Evolutionary conservation across 2,797 vertebrate species (phyloP).

Genomic region (Leptatherina wallacei): DNA sequence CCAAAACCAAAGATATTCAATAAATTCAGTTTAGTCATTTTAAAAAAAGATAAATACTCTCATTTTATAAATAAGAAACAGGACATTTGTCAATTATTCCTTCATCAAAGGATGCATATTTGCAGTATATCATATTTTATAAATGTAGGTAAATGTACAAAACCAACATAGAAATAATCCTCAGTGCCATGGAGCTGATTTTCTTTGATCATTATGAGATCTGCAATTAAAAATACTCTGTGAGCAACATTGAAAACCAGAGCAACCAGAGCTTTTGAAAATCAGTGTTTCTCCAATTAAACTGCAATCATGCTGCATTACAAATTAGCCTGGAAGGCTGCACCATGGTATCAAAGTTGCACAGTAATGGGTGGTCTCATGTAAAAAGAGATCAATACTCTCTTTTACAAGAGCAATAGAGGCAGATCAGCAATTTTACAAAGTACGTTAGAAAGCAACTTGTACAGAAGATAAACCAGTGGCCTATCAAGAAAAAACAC

Average conservation of each 20-base stretch:
- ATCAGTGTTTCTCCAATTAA: background rate
- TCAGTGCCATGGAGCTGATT: background rate
- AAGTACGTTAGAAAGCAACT: background rate
- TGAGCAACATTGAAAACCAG: background rate
- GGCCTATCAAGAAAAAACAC: background rate
- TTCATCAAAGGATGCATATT: background rate
- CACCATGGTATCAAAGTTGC: background rate
- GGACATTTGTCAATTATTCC: background rate
- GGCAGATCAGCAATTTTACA: background rate
- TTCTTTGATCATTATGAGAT: background rate
- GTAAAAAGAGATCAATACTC: background rate
- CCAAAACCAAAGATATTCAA: background rate
- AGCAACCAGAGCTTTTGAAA: background rate
- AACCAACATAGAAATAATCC: background rate
- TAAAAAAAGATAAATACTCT: background rate
- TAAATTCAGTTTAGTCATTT: background rate
- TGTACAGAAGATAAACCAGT: background rate
- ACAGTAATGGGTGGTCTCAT: background rate
- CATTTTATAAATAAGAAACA: fast-evolving
- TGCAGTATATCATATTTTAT: background rate
- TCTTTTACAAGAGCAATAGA: background rate
- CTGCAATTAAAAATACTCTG: background rate
- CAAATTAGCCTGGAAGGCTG: background rate
- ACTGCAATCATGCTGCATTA: background rate
- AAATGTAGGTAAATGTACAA: background rate